Evolutionary conservation across 2,888 invertebrate species (phyloP).

Genomic region (Dicyrtomina minuta): DNA sequence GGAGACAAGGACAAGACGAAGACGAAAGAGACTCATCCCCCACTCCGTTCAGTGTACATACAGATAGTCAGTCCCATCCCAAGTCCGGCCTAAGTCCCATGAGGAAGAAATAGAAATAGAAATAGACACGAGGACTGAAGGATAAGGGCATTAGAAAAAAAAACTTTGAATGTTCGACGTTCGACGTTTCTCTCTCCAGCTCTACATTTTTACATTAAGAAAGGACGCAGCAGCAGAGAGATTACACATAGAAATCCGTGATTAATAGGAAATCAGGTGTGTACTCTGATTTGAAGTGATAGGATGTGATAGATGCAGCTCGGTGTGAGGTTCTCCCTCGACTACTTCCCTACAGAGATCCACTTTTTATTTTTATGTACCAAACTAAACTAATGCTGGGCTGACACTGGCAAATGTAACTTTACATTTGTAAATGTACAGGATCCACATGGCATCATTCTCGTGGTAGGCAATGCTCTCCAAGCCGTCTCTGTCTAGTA

Average conservation of each 20-base stretch:
- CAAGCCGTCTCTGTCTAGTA: too few relatives aligned
- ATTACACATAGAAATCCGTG: conserved; percentile 28
- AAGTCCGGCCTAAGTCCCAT: too few relatives aligned
- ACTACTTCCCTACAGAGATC: conserved; percentile 34
- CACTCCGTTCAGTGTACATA: too few relatives aligned
- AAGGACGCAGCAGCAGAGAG: background rate
- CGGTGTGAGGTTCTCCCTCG: conserved; percentile 41
- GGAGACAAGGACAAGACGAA: too few relatives aligned
- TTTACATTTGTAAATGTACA: too few relatives aligned
- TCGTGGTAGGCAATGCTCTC: too few relatives aligned
- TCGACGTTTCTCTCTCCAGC: too few relatives aligned
- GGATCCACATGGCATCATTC: background rate
- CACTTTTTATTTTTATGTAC: conserved; percentile 30
- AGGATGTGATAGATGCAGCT: conserved; percentile 39
- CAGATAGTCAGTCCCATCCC: too few relatives aligned
- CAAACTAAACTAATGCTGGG: background rate
- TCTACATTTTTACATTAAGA: too few relatives aligned
- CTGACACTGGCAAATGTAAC: background rate
- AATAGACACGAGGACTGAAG: background rate
- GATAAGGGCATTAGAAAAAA: background rate
- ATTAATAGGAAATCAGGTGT: conserved; percentile 41
- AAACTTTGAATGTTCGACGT: background rate
- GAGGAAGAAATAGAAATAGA: background rate
- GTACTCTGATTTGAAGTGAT: conserved; percentile 37
- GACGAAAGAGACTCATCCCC: too few relatives aligned